A percentile compares a stretch with the other conserved stretches of the same genome.
phyloP scores from a whole-genome alignment of 2,797 vertebrate genomes.

The Brachymystax lenok region DNA sequence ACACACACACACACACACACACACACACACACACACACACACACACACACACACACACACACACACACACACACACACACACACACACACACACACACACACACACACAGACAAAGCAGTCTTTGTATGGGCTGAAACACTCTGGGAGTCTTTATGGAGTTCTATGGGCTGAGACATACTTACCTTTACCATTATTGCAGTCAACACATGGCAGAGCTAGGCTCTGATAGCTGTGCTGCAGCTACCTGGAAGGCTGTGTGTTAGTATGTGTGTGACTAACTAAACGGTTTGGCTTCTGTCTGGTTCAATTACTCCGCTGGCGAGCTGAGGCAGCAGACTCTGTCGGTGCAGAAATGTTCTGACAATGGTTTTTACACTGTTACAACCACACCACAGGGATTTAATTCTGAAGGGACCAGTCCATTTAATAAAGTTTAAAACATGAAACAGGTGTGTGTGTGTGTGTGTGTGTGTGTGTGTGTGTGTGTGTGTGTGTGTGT shows the following conservation, averaged over 20 bases:
- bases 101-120: conserved; percentile 67
- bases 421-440: conserved; percentile 43
- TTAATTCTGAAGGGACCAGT: conserved; percentile 42
- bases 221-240: conserved; percentile 57
- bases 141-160: conserved; percentile 67
- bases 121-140: conserved; percentile 72
- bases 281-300: conserved; percentile 65
- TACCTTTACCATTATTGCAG: conserved; percentile 69
- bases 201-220: conserved; percentile 63
- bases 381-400: conserved; percentile 36
- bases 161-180: conserved; percentile 48
- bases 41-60: conserved; percentile 27
- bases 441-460: conserved; percentile 50
- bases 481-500: background rate
- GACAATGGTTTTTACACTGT: conserved; percentile 46
- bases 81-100: background rate
- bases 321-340: conserved; percentile 29
- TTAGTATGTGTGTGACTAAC: conserved; percentile 28
- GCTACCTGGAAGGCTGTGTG: conserved; percentile 47
- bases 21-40: too few relatives aligned
- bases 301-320: conserved; percentile 10
- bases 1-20: too few relatives aligned
- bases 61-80: background rate
- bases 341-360: conserved; percentile 44
- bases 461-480: background rate